Evolutionary conservation across 2,888 invertebrate species (phyloP), one percentile per base, ranked within the genome.

Genomic region (Anaspis maculata): DNA sequence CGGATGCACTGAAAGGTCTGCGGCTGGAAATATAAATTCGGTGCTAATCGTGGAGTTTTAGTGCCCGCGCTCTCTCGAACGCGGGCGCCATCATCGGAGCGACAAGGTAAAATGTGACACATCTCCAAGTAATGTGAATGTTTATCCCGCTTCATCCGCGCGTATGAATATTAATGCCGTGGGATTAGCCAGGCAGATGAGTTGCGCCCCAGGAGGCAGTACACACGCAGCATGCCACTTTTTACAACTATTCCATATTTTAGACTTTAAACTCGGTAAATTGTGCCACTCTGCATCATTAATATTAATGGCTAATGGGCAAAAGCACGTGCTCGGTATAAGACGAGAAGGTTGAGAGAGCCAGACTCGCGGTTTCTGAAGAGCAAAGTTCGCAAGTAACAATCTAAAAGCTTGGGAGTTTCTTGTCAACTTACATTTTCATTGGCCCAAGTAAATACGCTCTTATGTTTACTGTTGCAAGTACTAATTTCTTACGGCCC

Each of bases 101-200:
- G 41, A 42, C 35, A 34, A 37, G 42, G 38, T 37, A 34, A 40
- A 35, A 41, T 42, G 41, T 33, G 42, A 32, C 42, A 45, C 45
- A 45, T 46, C 41, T 44, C 42, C 42, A 42, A 49, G 46, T 48
- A 50, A 52, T 46, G 46, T 48, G 44, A 48, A 46, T 54, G 55
- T 52, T 54, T 52, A 52, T 49, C 46, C 49, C 33, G 37, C 37
- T 32, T 51, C 49, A 52, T 51, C 48, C 54, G 41, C 45, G 44
- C 42, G 49, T 57, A 59, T 59, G 59, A 59, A 59, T 59, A 57
- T 57, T 59, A 59, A 59, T 57, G 56, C 47, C 41, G 39, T 40
- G 45, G 55, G 57, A 57, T 57, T 57, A 59, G 48, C 46, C 41
- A 13, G 42, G 46, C 48, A 50, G 52, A 55, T 54, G 55, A 55